phyloP scores from a whole-genome alignment of 2,888 invertebrate species.

The Hipparchia sbordonii region DNA sequence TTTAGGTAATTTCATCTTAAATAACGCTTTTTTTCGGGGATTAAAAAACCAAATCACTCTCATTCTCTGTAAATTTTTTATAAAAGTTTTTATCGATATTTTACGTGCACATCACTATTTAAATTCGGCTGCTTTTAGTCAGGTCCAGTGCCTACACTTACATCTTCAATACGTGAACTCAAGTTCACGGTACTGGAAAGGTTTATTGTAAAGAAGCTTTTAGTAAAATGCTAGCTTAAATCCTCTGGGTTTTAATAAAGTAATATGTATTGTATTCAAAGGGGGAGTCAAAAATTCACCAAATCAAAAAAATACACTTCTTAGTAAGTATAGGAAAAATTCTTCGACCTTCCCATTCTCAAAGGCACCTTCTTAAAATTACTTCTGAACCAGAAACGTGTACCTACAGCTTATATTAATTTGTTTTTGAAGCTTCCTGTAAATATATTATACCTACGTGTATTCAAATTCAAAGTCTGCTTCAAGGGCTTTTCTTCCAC shows the following conservation, averaged over 20 bases:
- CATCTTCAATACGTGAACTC: constrained; percentile 29
- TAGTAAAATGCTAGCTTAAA: background rate
- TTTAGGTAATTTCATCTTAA: too few species aligned
- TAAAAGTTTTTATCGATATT: background rate
- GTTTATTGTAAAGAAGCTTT: constrained; percentile 8
- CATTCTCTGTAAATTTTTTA: too few species aligned
- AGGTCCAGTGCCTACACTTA: constrained; percentile 28
- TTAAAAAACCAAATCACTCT: too few species aligned
- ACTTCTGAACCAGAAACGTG: too few species aligned
- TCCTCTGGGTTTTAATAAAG: background rate
- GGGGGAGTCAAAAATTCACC: background rate
- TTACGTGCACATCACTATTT: constrained; percentile 24
- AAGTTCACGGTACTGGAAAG: constrained; percentile 17
- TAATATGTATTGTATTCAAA: background rate
- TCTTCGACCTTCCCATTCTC: too few species aligned
- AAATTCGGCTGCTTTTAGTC: constrained; percentile 31
- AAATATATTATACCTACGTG: background rate
- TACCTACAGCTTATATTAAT: background rate
- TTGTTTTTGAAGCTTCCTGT: constrained; percentile 1
- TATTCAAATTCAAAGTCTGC: constrained; percentile 10
- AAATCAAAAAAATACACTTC: background rate
- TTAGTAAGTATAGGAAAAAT: too few species aligned
- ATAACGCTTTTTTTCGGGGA: too few species aligned
- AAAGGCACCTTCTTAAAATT: too few species aligned
- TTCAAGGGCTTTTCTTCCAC: constrained; percentile 5